Evolutionary conservation across 2,113 vertebrate species (phyloP).

Genomic region (Haemorhous mexicanus): DNA sequence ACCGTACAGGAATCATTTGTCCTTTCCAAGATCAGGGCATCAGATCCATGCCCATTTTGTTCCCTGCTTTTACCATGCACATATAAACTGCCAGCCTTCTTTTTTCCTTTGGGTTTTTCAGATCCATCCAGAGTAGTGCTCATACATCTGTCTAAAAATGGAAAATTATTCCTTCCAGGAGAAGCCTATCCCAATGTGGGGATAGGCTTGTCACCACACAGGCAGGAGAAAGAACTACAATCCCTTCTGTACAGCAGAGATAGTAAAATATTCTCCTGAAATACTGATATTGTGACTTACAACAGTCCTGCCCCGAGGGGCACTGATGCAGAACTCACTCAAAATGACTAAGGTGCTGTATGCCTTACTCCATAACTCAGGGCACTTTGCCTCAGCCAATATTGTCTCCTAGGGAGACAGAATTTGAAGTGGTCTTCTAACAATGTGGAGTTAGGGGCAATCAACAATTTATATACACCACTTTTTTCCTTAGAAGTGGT

Average conservation of each 20-base stretch:
- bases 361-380: not conserved
- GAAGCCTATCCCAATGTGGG: not conserved
- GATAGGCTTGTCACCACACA: not conserved
- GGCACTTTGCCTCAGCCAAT: not conserved
- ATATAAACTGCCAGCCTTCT: not conserved
- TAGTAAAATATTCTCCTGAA: not conserved
- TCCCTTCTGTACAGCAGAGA: not conserved
- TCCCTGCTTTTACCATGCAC: not conserved
- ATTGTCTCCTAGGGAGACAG: not conserved
- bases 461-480: not conserved
- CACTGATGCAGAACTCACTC: not conserved
- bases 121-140: not conserved
- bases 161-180: not conserved
- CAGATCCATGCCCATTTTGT: not conserved
- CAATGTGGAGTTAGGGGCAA: not conserved
- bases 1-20: not conserved
- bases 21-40: not conserved
- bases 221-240: not conserved
- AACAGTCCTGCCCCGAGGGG: fast-evolving
- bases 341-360: not conserved
- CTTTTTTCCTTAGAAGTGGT: not conserved
- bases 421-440: not conserved
- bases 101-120: not conserved
- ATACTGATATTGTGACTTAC: not conserved
- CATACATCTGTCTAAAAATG: not conserved